Conservation (phyloP, 2,888 invertebrate species). For the Melanotus villosus region DNA sequence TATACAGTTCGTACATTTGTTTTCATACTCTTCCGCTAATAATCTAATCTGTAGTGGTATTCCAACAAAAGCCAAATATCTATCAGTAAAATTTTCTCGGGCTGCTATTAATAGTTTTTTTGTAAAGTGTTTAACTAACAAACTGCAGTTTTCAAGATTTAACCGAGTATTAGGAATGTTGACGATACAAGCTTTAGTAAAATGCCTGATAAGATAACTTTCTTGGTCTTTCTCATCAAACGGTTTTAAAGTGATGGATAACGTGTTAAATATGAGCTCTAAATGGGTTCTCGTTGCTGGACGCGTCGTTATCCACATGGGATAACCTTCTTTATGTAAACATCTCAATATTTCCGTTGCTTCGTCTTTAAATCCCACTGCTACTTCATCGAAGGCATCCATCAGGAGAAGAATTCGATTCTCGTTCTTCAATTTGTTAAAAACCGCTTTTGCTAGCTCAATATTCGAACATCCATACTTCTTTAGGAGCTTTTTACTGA, state of each 20-base stretch:
- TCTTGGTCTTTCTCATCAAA: constrained; percentile 2
- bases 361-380: constrained; percentile 2
- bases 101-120: too few species aligned
- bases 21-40: too few species aligned
- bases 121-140: too few species aligned
- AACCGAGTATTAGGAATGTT: background rate
- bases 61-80: too few species aligned
- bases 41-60: too few species aligned
- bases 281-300: constrained; percentile 17
- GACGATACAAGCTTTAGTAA: background rate
- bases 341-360: constrained; percentile 1
- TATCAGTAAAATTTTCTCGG: too few species aligned
- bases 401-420: constrained; percentile 22
- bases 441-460: background rate
- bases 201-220: constrained; percentile 9
- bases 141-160: background rate
- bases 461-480: background rate
- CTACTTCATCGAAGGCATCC: constrained; percentile 36
- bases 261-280: constrained; percentile 8
- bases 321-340: constrained; percentile 1
- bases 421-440: constrained; percentile 3
- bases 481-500: too few species aligned
- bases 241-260: constrained; percentile 17
- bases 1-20: too few species aligned
- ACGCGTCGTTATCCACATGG: constrained; percentile 35